Base-by-base conservation (phyloP, 1,140 invertebrate genomes). In the Piezodorus guildinii region DNA sequence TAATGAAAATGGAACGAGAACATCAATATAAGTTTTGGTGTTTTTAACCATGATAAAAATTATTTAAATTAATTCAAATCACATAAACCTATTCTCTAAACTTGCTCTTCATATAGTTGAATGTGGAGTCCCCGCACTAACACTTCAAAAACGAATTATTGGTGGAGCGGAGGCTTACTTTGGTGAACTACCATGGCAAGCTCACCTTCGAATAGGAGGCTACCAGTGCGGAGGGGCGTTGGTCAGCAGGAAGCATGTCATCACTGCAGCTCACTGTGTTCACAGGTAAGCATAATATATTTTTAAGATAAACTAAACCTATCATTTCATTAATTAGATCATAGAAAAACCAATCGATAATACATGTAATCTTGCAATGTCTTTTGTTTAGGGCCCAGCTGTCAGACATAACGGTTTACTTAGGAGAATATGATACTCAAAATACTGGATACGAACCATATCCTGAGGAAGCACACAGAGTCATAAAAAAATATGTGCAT, bases 181-280 rank as follows among this genome's bases (percentile, higher is more conserved):
- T 68, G 88, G 85, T 0, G 87, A 91, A 76, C 86, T 88, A 71
- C 88, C 88, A 2, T 91, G 88, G 88, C 87, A 91, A 73, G 87
- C 87, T 0, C 88, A 90, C 70, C 87, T 91, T 63, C 81, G 88
- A 72, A 90, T 91, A 65, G 80, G 83, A 0, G 83, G 87, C 66
- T 90, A 85, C 71, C 88, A 91, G 72, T 90, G 87, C 71, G 87
- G 87, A 16, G 87, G 87, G 8, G 84, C 85, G 16, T 72, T 86
- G 54, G 78, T 86, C 71, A 76, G 73, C 68, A 60, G 52, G 16
- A 21, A 78, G 72, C 84, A 79, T 69, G 82, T 89, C 16, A 85
- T 83, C 2, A 87, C 85, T 0, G 85, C 86, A 3, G 87, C 86
- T 0, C 87, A 90, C 71, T 90, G 86, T 70, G 84, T 88, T 62